Conservation (phyloP, 2,888 invertebrate genomes). For the Esperia sulphurella region DNA sequence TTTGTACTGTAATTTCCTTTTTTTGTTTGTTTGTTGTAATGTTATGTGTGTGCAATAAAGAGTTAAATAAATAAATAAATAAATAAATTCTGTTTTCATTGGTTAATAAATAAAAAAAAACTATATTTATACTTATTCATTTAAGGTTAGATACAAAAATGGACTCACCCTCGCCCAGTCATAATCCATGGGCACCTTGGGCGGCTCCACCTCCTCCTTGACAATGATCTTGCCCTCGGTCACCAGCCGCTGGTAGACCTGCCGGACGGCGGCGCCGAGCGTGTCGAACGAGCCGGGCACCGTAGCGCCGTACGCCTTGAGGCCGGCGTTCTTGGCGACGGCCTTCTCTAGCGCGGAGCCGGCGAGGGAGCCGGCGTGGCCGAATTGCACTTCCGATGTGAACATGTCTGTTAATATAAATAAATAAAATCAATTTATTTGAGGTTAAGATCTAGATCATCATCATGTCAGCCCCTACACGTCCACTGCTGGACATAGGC, state of each 20-base stretch:
- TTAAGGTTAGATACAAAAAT: no score
- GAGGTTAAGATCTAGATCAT: no score
- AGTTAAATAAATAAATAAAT: no score
- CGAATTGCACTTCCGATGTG: conserved; percentile 96
- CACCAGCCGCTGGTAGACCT: conserved; percentile 87
- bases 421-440: no score
- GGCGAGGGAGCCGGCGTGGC: conserved; percentile 99
- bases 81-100: no score
- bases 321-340: conserved; percentile 91
- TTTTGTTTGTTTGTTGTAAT: no score
- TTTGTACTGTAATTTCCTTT: no score
- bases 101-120: no score
- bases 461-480: no score
- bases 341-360: conserved; percentile 97
- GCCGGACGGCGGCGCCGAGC: conserved; percentile 78
- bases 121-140: no score
- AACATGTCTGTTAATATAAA: conserved; percentile 93
- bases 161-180: conserved; percentile 93
- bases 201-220: conserved; percentile 95
- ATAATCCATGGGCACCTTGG: conserved; percentile 99
- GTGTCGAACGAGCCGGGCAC: conserved; percentile 97
- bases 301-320: conserved; percentile 89
- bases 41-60: no score
- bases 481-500: no score
- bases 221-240: conserved; percentile 90